Conservation (phyloP, 2,113 vertebrate species). For the Hirundichthys speculiger region DNA sequence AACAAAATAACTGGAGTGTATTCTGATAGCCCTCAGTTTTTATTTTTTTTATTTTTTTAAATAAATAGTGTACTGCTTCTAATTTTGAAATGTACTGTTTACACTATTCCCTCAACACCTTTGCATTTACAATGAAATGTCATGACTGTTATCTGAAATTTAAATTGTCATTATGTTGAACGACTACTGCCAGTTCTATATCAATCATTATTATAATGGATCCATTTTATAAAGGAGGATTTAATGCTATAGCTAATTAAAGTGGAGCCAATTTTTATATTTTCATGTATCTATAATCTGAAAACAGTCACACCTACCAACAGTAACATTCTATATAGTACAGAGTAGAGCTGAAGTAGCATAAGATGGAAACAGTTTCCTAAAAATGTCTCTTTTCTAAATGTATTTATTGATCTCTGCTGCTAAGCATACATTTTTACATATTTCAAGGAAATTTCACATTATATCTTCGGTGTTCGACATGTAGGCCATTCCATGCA, state of each 20-base stretch:
- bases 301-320: background rate
- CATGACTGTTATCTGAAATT: too few species aligned
- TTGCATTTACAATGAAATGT: too few species aligned
- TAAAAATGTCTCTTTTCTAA: background rate
- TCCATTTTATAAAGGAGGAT: background rate
- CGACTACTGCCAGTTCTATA: background rate
- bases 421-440: background rate
- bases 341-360: background rate
- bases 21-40: too few species aligned
- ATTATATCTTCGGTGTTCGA: slow-evolving; percentile 12
- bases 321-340: background rate
- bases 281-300: background rate
- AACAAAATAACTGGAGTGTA: too few species aligned
- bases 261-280: background rate
- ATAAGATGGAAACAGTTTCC: background rate
- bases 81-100: too few species aligned
- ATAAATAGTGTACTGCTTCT: too few species aligned
- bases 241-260: background rate
- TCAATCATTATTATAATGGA: background rate
- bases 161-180: background rate
- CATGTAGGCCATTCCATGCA: background rate
- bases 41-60: too few species aligned
- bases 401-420: background rate
- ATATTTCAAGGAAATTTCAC: slow-evolving; percentile 16
- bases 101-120: too few species aligned